Base-by-base conservation (phyloP, 2,113 vertebrate species). In the Nipponia nippon region DNA sequence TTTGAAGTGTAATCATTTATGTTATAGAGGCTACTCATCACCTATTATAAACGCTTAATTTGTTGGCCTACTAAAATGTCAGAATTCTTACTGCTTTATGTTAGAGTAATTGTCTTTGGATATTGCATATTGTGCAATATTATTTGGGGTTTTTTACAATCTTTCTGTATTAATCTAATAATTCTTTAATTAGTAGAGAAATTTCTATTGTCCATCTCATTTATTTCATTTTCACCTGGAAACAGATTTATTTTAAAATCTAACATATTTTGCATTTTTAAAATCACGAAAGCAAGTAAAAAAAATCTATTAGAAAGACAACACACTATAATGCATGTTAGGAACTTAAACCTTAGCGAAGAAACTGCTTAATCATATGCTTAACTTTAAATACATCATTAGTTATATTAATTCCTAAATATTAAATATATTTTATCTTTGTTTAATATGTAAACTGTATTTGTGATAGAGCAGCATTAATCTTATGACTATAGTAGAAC, bases 81-180 rank as follows among this genome's bases (percentile, higher is more conserved):
- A 62, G 18, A 36, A 59, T 71, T 83, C 34, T 58, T 53, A 50
- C 13, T n/a, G 7, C 0, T 75, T 62, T 46, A 20, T 52, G 17
- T 38, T 23, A 71, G 44, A 61, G 30, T 50, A 30, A 40, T 73
- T 83, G 10, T 34, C 12, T 86, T 89, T 52, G 23, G 10, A 55
- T 83, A 34, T 40, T 65, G 40, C 52, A 23, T 67, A 44, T 65
- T 66, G 36, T 44, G 17, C 19, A 52, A 12, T 46, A 46, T 26
- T 77, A 26, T 26, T 56, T 40, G 16, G 7, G 21, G 0, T 0
- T 27, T 72, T 72, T 70, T 65, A 27, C 9, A 13, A 2, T n/a
- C 7, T 87, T 87, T 85, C 15, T 58, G 21, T 61, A 53, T 69
- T 76, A 36, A 56, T 52, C 11, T 22, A 67, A 10, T 34, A 66